phyloP scores from a whole-genome alignment of 1,140 invertebrate species.

The Meloidogyne floridensis region DNA sequence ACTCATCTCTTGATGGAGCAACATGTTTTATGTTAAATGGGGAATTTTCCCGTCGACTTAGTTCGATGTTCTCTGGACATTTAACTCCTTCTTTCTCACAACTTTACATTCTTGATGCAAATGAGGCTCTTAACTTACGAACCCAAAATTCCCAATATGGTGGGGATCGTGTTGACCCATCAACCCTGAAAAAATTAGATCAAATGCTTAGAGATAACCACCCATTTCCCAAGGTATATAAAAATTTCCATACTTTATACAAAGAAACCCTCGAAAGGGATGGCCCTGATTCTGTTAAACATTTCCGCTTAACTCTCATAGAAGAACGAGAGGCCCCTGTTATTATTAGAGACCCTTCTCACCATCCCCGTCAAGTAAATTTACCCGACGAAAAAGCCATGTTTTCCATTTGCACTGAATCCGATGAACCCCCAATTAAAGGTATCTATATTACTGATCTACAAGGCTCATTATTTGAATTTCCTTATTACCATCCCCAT shows the following conservation, averaged over 20 bases:
- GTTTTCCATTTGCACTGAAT: not conserved
- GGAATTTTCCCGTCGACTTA: conserved; percentile 13
- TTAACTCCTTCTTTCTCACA: not conserved
- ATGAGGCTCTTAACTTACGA: not conserved
- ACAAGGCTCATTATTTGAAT: not conserved
- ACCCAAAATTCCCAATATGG: not conserved
- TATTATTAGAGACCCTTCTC: not conserved
- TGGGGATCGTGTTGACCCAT: not conserved
- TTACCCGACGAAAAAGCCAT: not conserved
- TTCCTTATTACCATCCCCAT: not conserved
- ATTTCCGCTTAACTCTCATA: not conserved
- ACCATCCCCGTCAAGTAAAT: not conserved
- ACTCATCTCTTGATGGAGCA: not conserved
- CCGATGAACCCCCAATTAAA: not conserved
- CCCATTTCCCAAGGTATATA: not conserved
- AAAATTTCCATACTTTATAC: not conserved
- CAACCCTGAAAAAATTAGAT: not conserved
- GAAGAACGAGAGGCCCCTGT: not conserved
- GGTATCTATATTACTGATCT: not conserved
- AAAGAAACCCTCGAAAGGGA: not conserved
- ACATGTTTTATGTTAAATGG: conserved; percentile 14
- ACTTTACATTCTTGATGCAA: not conserved
- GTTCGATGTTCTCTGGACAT: conserved; percentile 1
- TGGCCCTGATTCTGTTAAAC: not conserved
- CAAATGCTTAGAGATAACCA: not conserved